Percentiles rank a stretch among this genome's conserved stretches.
Evolutionary conservation across 2,888 invertebrate genomes (phyloP).

Genomic region (Protula sp.): DNA sequence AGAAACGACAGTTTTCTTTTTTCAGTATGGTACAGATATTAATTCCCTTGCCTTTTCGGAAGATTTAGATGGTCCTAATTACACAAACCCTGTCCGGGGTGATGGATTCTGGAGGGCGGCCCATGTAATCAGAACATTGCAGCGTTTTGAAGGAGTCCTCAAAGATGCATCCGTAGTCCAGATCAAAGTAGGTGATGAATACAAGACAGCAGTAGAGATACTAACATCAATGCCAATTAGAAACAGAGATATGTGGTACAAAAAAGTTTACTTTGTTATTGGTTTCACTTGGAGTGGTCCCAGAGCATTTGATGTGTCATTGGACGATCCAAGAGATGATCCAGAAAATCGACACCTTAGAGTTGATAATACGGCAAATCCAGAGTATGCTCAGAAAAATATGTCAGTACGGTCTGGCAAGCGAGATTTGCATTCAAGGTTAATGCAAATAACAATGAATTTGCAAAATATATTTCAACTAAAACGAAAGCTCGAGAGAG

Average conservation of each 20-base stretch:
- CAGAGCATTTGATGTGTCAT: slow-evolving; percentile 27
- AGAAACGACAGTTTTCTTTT: slow-evolving; percentile 31
- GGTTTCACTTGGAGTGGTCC: slow-evolving; percentile 34
- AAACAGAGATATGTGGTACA: slow-evolving; percentile 25
- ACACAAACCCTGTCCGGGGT: slow-evolving; percentile 4
- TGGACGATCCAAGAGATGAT: slow-evolving; percentile 16
- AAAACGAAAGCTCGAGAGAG: no score
- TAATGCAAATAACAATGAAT: no score
- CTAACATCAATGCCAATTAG: slow-evolving; percentile 27
- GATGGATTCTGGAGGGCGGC: slow-evolving; percentile 24
- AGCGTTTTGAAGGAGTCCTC: slow-evolving; percentile 25
- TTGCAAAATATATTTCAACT: no score
- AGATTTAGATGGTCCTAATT: slow-evolving; percentile 10
- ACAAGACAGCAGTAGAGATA: slow-evolving; percentile 19
- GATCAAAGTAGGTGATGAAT: slow-evolving; percentile 19
- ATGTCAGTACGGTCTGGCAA: no score
- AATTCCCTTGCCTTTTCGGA: slow-evolving; percentile 21
- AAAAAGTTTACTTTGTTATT: slow-evolving; percentile 30
- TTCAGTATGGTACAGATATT: slow-evolving; percentile 25
- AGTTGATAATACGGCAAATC: no score
- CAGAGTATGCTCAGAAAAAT: no score
- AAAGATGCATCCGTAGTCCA: slow-evolving; percentile 22
- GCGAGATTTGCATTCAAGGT: no score
- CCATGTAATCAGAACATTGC: slow-evolving; percentile 17
- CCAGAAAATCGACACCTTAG: no score